phyloP scores from a whole-genome alignment of 2,888 invertebrate species.

The Leptinotarsa haldemani region DNA sequence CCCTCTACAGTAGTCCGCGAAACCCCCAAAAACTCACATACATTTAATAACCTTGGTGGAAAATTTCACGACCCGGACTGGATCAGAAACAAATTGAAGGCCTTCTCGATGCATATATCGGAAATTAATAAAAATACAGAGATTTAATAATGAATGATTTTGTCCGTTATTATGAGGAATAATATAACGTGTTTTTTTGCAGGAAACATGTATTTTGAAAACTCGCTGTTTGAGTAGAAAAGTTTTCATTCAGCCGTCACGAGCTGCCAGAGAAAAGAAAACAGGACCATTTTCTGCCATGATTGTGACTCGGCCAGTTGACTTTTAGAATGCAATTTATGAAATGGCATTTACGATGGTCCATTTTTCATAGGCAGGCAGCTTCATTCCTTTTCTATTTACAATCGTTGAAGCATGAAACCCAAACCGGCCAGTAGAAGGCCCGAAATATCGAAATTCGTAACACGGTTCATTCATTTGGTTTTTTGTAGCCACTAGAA shows the following conservation, averaged over 20 bases:
- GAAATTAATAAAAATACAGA: no score
- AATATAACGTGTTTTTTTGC: no score
- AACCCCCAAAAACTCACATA: no score
- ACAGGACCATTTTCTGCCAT: slow-evolving; percentile 26
- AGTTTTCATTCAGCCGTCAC: neutral
- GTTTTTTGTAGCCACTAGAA: neutral
- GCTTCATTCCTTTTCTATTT: slow-evolving; percentile 23
- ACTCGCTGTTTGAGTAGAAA: neutral
- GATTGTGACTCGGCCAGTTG: slow-evolving; percentile 45
- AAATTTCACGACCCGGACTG: no score
- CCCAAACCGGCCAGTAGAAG: slow-evolving; percentile 24
- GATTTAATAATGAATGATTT: no score
- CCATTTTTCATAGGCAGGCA: slow-evolving; percentile 43
- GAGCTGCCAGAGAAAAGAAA: slow-evolving; percentile 3
- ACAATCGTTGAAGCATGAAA: slow-evolving; percentile 29
- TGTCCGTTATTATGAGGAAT: no score
- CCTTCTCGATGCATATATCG: no score
- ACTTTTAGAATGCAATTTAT: slow-evolving; percentile 51
- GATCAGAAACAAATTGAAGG: no score
- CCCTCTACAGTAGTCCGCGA: no score
- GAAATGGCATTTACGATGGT: slow-evolving; percentile 48
- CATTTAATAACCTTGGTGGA: no score
- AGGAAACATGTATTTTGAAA: no score
- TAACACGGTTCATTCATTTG: no score
- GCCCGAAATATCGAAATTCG: slow-evolving; percentile 24